Conservation (phyloP, 2,888 invertebrate genomes). For the Lasioglossum oenotherae region DNA sequence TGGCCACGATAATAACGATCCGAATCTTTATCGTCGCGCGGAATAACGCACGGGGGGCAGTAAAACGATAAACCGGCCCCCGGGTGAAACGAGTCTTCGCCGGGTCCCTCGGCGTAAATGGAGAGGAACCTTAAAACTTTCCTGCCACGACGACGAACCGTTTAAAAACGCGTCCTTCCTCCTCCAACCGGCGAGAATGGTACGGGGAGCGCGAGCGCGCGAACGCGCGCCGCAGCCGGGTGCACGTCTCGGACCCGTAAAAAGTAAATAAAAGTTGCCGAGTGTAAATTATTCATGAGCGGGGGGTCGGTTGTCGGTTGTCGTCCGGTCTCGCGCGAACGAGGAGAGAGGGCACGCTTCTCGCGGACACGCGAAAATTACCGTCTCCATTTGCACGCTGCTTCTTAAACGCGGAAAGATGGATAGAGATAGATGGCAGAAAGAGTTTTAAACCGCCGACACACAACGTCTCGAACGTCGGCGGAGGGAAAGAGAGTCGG, state of each 20-base stretch:
- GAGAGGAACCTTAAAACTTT: constrained; percentile 70
- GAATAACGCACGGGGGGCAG: constrained; percentile 53
- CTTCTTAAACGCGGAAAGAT: constrained; percentile 5
- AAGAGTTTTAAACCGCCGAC: constrained; percentile 6
- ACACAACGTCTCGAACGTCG: neutral
- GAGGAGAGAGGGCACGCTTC: constrained; percentile 29
- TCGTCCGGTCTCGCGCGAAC: constrained; percentile 19
- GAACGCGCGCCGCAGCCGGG: neutral
- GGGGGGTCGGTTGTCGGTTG: constrained; percentile 27
- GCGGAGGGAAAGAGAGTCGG: neutral
- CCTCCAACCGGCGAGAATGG: neutral
- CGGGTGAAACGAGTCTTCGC: constrained; percentile 35
- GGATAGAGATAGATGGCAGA: constrained; percentile 1
- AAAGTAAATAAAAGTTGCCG: constrained; percentile 66
- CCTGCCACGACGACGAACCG: constrained; percentile 42
- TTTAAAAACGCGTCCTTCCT: constrained; percentile 58
- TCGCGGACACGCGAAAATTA: constrained; percentile 58
- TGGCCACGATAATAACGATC: constrained; percentile 66
- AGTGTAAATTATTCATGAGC: constrained; percentile 69
- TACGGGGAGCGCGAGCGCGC: neutral
- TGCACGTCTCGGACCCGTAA: constrained; percentile 7
- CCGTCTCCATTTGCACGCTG: constrained; percentile 42
- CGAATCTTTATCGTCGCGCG: constrained; percentile 65
- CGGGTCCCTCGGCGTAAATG: constrained; percentile 55
- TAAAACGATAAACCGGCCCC: constrained; percentile 66